Evolutionary conservation across 1,140 invertebrate genomes (phyloP).

Genomic region (Bombus soroeensis): DNA sequence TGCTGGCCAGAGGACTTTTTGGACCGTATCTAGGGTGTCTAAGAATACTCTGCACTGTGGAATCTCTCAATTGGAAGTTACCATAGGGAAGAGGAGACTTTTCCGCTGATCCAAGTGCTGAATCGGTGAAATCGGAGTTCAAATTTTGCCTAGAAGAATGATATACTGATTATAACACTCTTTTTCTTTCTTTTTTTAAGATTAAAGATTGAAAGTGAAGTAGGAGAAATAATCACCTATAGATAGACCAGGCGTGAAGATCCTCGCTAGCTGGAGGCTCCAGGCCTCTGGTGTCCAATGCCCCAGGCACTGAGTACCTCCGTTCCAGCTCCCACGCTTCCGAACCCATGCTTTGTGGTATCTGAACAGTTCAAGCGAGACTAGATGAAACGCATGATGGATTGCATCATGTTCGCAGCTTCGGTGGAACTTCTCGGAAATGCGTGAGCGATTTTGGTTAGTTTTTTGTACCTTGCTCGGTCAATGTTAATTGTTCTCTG

Average conservation of each 20-base stretch:
- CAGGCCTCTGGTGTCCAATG: slow-evolving; percentile 86
- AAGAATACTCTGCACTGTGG: slow-evolving; percentile 96
- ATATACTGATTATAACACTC: background rate
- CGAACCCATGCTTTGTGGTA: slow-evolving; percentile 77
- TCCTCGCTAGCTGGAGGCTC: slow-evolving; percentile 90
- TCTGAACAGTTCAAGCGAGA: slow-evolving; percentile 44
- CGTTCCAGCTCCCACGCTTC: slow-evolving; percentile 88
- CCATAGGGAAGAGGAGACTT: slow-evolving; percentile 95
- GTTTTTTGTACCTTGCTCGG: too few relatives aligned
- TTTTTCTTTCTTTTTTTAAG: background rate
- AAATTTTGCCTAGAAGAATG: slow-evolving; percentile 91
- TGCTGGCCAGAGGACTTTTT: slow-evolving; percentile 91
- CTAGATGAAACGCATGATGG: slow-evolving; percentile 1
- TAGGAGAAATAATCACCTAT: slow-evolving; percentile 85
- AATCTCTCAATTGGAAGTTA: slow-evolving; percentile 95
- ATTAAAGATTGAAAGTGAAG: background rate
- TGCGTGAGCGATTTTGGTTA: background rate
- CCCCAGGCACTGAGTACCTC: slow-evolving; percentile 92
- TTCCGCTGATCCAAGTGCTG: slow-evolving; percentile 93
- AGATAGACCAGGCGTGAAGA: slow-evolving; percentile 97
- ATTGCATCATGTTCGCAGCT: background rate
- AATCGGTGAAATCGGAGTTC: slow-evolving; percentile 97
- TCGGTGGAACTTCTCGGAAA: background rate
- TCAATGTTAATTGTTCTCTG: background rate
- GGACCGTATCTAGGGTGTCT: slow-evolving; percentile 94